Percentiles rank a stretch among this genome's conserved stretches.
phyloP scores from a whole-genome alignment of 1,140 invertebrate genomes.

The Tribolium madens region DNA sequence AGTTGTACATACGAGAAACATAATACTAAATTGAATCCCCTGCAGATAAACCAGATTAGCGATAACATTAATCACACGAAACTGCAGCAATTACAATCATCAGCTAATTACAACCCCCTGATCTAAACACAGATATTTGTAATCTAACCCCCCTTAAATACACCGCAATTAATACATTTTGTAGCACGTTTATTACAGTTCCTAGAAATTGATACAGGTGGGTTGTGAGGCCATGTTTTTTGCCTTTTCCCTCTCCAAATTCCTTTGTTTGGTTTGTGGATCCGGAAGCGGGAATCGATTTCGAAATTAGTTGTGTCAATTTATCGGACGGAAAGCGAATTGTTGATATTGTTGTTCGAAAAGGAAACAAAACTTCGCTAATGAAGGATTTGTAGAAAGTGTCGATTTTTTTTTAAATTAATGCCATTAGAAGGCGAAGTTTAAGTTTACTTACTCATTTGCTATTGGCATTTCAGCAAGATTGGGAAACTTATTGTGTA shows the following conservation, averaged over 20 bases:
- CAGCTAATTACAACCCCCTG: conserved; percentile 9
- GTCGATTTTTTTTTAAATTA: conserved; percentile 10
- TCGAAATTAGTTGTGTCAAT: conserved; percentile 24
- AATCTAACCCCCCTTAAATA: background rate
- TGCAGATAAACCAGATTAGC: conserved; percentile 15
- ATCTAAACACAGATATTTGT: conserved; percentile 4
- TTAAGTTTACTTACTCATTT: conserved; percentile 45
- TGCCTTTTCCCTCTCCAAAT: background rate
- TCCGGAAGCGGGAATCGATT: conserved; percentile 24
- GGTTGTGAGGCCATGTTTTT: background rate
- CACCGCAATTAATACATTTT: background rate
- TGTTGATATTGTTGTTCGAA: conserved; percentile 4
- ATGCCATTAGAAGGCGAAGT: background rate
- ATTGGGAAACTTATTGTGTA: conserved; percentile 63
- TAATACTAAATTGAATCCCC: background rate
- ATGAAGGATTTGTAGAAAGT: conserved; percentile 16
- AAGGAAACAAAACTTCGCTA: conserved; percentile 18
- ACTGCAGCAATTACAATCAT: conserved; percentile 17
- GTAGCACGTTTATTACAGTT: background rate
- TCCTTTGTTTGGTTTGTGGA: conserved; percentile 7
- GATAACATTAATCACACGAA: conserved; percentile 8
- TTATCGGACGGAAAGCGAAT: conserved; percentile 17
- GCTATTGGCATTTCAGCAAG: conserved; percentile 51
- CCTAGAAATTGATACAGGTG: background rate
- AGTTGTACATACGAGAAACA: background rate